Evolutionary conservation across 2,797 vertebrate genomes (phyloP), one percentile per base, ranked within the genome.

Genomic region (Hyperoplus immaculatus): DNA sequence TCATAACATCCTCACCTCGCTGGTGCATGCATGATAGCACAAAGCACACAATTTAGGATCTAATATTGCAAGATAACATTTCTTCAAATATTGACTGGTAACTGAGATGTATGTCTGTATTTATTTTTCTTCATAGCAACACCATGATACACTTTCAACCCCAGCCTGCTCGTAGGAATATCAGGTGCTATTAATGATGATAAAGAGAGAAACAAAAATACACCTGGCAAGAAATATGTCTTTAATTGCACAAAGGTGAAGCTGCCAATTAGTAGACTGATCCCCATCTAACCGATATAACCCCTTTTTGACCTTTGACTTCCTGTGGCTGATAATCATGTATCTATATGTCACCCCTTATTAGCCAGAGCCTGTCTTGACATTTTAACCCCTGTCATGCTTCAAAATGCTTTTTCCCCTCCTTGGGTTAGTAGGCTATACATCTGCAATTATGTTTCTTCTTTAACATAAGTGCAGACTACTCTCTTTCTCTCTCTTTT

Each of bases 241-340:
- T 64, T 50, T 41, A 78, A 58, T 69, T 71, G 11, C 59, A 13
- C 13, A 39, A 41, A 74, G 69, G 80, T 82, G 74, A 77, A 80
- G 45, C 65, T 69, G 67, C 62, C 69, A 75, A 81, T 87, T 77
- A 72, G 72, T 0, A 11, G 59, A 38, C 49, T 46, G 49, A 66
- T 61, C 54, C 45, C 53, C 21, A 41, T 75, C 62, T 72, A 59
- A 70, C 66, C 2, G 5, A 1, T 18, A 16, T 76, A 83, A 84
- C 81, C 80, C 63, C 56, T 50, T 38, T 51, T 38, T 51, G 63
- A 80, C 71, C 60, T 83, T 77, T 78, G 72, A 85, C 85, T 68
- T 50, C 36, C 57, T 43, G 2, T 51, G 61, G 18, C 53, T 67
- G 50, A 77, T 55, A 59, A 57, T 79, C 66, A 72, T 59, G 5